These are phyloP conservation scores for Ceratina japonica DNA, from an alignment of 1,140 invertebrate genomes.

Conservation along the genomic window DNA sequence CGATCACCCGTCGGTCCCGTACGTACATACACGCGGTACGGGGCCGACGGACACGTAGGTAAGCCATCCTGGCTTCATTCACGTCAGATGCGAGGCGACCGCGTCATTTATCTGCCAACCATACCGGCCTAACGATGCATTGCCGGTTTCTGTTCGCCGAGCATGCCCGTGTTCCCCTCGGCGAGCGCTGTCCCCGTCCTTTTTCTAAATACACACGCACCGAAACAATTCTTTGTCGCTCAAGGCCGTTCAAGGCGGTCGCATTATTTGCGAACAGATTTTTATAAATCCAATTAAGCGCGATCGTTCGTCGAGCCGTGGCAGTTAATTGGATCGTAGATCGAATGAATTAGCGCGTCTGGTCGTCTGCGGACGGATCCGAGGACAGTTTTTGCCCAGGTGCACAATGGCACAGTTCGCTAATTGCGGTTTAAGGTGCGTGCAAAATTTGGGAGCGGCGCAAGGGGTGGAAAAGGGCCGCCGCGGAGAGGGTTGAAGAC, in stretches of 20 bases:
- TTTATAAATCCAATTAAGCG: not conserved
- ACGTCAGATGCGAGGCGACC: conserved; percentile 73
- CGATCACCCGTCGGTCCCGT: conserved; percentile 55
- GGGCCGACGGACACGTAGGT: conserved; percentile 54
- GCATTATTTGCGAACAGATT: not conserved
- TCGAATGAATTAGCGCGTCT: no score
- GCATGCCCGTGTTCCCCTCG: conserved; percentile 29
- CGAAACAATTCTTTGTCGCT: not conserved
- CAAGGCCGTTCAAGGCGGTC: no score
- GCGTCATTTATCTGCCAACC: conserved; percentile 73
- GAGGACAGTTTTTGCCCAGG: not conserved
- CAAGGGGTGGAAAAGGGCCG: conserved; percentile 2
- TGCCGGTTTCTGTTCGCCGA: conserved; percentile 59
- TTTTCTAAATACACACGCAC: not conserved
- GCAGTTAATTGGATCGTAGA: no score
- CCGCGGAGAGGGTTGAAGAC: conserved; percentile 43
- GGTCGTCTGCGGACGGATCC: not conserved
- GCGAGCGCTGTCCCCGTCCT: conserved; percentile 35
- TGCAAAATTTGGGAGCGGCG: conserved; percentile 66
- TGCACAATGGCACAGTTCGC: conserved; percentile 48
- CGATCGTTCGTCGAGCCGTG: not conserved
- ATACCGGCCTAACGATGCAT: conserved; percentile 72
- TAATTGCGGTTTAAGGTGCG: conserved; percentile 59
- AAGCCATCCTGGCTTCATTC: conserved; percentile 73
- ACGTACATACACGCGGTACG: conserved; percentile 44